Evolutionary conservation across 2,888 invertebrate genomes (phyloP), one percentile per base, ranked within the genome.

Genomic region (Dasysyrphus albostriatus): DNA sequence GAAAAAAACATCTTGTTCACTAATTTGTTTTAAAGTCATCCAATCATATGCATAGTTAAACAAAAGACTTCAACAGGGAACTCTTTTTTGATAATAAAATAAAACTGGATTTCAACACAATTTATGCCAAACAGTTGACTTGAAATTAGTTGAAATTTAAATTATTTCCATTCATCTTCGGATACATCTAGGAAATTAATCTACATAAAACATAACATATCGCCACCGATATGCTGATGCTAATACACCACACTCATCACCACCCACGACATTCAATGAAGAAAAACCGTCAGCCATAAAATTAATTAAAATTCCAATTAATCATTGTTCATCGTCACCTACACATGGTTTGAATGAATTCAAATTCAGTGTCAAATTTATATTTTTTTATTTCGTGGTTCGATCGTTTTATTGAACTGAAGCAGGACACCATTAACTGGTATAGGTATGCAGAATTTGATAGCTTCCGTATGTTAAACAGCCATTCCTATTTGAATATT

Each of bases 401-500:
- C 24, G 24, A 24, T 24, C 24, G 12, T 19, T 59, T 59, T 59
- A 37, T 39, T 24, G 24, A 59, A 34, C 42, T 24, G 24, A 61
- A 16, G 12, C 39, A 61, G 61, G 61, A 61, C 61, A 61, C 10
- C 24, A 29, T 24, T 24, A 51, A 51, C 10, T 51, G 51, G 24
- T 47, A 44, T 6, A 9, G 16, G 49, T 49, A 49, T 49, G 19
- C 10, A 16, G 49, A 29, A 32, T 42, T 67, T 83, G 67, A 61
- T 44, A 59, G 51, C 42, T 47, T 14, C 58, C 44, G 14, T 32
- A 59, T 44, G 14, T n/a, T 65, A 42, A 42, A 42, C 14, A 42
- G 37, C 6, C 6, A 37, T 59, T 59, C 58, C 39, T 42, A 83
- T 79, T 83, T 83, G 83, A 79, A 83, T 83, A 83, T 56, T 69